Evolutionary conservation across 2,888 invertebrate genomes (phyloP).

Genomic region (Halictus quadricinctus): DNA sequence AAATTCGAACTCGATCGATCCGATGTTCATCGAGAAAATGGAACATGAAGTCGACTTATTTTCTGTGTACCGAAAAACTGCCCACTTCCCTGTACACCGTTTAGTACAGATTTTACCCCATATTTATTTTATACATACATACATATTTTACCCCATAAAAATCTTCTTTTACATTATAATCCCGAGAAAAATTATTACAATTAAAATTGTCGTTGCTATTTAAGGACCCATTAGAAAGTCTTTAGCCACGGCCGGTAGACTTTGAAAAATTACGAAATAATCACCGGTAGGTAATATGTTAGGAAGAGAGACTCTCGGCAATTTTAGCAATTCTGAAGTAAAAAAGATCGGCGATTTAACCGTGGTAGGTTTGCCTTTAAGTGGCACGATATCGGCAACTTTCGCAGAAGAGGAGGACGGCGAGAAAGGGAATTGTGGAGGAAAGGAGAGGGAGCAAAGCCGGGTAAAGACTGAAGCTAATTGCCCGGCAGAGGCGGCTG

Average conservation of each 20-base stretch:
- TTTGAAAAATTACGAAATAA: background rate
- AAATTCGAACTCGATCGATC: too few species aligned
- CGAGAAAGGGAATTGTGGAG: background rate
- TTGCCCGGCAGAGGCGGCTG: constrained; percentile 58
- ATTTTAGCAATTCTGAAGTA: background rate
- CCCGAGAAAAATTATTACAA: too few species aligned
- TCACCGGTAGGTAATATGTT: background rate
- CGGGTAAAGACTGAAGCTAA: constrained; percentile 60
- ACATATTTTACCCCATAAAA: too few species aligned
- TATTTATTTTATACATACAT: too few species aligned
- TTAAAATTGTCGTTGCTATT: too few species aligned
- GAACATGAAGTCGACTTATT: too few species aligned
- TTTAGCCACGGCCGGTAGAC: background rate
- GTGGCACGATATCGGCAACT: background rate
- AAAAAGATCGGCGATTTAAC: background rate
- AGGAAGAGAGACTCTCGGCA: background rate
- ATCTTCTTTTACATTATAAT: too few species aligned
- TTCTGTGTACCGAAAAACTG: too few species aligned
- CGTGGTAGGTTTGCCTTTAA: background rate
- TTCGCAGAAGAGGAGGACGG: background rate
- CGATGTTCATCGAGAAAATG: too few species aligned
- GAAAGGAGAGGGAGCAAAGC: background rate
- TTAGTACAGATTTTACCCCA: too few species aligned
- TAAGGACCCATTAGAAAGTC: too few species aligned
- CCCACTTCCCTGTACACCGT: too few species aligned